phyloP scores from a whole-genome alignment of 1,140 invertebrate genomes.

The Aphaenogaster ashmeadi region DNA sequence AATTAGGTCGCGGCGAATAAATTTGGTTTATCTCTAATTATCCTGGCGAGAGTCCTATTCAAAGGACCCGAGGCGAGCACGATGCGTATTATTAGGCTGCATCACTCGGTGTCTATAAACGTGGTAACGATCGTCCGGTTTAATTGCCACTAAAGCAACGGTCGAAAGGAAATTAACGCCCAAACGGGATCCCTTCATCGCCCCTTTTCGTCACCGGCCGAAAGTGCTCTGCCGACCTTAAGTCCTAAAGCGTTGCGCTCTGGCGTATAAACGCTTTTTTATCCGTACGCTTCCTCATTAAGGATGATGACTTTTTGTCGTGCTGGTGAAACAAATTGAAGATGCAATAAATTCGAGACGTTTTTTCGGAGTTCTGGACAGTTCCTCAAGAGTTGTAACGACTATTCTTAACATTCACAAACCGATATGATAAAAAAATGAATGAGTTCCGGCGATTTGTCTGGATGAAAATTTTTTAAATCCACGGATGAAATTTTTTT shows the following conservation, averaged over 20 bases:
- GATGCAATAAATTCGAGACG: background rate
- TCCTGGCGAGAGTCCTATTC: slow-evolving; percentile 67
- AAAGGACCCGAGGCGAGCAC: slow-evolving; percentile 65
- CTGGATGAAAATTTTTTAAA: background rate
- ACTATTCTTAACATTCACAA: background rate
- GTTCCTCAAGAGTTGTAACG: background rate
- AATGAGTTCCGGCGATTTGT: background rate
- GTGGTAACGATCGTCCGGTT: slow-evolving; percentile 64
- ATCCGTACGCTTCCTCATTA: slow-evolving; percentile 27
- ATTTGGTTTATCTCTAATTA: slow-evolving; percentile 79
- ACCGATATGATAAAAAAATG: background rate
- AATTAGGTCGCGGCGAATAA: slow-evolving; percentile 77
- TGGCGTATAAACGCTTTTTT: slow-evolving; percentile 32
- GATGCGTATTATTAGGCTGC: slow-evolving; percentile 68
- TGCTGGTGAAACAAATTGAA: background rate
- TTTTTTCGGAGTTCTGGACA: background rate
- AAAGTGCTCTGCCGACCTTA: slow-evolving; percentile 24
- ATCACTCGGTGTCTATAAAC: slow-evolving; percentile 54
- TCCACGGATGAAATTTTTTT: background rate
- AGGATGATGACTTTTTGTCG: background rate
- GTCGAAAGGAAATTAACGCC: slow-evolving; percentile 60
- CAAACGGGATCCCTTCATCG: slow-evolving; percentile 29
- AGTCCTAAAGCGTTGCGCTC: slow-evolving; percentile 12
- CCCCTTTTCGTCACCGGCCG: slow-evolving; percentile 42
- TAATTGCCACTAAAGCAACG: slow-evolving; percentile 71